A percentile compares a stretch with the other conserved stretches of the same genome.
phyloP scores from a whole-genome alignment of 2,113 vertebrate species.

The Bombycilla garrulus region DNA sequence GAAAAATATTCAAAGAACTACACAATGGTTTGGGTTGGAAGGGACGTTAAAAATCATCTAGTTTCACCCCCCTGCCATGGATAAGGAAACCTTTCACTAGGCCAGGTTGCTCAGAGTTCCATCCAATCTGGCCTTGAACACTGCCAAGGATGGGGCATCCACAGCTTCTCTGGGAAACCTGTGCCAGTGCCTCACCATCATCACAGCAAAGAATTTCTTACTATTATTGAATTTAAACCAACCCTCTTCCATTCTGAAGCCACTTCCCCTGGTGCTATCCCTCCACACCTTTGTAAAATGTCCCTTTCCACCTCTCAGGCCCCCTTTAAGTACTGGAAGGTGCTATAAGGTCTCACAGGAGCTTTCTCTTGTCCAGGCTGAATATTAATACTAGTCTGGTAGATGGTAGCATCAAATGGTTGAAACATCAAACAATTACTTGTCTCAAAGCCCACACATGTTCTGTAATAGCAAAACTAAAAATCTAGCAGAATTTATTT shows the following conservation, averaged over 20 bases:
- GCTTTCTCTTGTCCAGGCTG: not conserved
- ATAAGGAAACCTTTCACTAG: not conserved
- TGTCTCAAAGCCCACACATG: not conserved
- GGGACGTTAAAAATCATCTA: not conserved
- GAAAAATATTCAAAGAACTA: not conserved
- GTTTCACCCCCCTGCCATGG: not conserved
- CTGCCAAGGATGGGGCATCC: not conserved
- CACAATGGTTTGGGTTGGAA: not conserved
- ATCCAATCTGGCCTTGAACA: not conserved
- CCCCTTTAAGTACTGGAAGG: not conserved
- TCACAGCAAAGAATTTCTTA: not conserved
- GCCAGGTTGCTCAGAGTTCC: not conserved
- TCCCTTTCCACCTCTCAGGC: not conserved
- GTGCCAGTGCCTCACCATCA: not conserved
- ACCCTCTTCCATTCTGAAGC: not conserved
- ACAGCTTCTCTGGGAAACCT: not conserved
- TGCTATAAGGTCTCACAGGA: not conserved
- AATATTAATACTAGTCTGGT: not conserved
- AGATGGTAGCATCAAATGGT: not conserved
- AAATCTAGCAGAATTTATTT: not conserved
- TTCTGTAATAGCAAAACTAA: not conserved
- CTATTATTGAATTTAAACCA: not conserved
- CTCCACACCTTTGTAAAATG: not conserved
- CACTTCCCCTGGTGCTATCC: not conserved
- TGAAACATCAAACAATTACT: not conserved